Base-by-base conservation (phyloP, 2,888 invertebrate genomes). In the Prosapia bicincta region DNA sequence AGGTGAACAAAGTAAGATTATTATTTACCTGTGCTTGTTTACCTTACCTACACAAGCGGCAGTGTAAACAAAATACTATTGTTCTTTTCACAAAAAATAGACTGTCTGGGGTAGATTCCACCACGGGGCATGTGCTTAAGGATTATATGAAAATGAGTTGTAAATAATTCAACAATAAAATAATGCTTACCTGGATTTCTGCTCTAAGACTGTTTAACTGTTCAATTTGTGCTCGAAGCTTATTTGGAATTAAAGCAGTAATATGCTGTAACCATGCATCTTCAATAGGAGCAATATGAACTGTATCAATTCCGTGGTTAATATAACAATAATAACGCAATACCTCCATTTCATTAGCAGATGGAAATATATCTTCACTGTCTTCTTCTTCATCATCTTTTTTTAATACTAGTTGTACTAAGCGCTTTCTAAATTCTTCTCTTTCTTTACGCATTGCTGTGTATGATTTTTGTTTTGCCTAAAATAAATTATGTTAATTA, bases 241-340 rank as follows among this genome's bases (percentile, higher is more conserved):
- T 88, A 0, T 84, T 82, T 0, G 93, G 91, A 71, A 94, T 87
- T 75, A 93, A 85, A 79, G 86, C 86, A 65, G 90, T 88, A 67
- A 94, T 91, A 82, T 91, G 88, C 66, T 89, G 87, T 76, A 97
- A 86, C 83, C 94, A 90, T 81, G 88, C 88, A 75, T 89, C 88
- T 82, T 94, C 93, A 83, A 97, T 88, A 0, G 96, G 93, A 0
- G 96, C 93, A 0, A 97, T 94, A 83, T 96, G 93, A 78, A 93
- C 91, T 2, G 96, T 96, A 83, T 96, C 96, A 67, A 97, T 93
- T 0, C 97, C 97, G 84, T 96, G 92, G 82, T 92, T 91, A 69
- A 97, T 90, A 82, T 96, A 98, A 84, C 95, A 96, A 84, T 96
- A 95, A 85, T 97, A 97, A 78, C 95, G 89, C 71, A 93, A 84